A percentile compares a stretch with the other conserved stretches of the same genome.
Evolutionary conservation across 2,888 invertebrate genomes (phyloP).

Genomic region (Hydrotaea cyrtoneurina): DNA sequence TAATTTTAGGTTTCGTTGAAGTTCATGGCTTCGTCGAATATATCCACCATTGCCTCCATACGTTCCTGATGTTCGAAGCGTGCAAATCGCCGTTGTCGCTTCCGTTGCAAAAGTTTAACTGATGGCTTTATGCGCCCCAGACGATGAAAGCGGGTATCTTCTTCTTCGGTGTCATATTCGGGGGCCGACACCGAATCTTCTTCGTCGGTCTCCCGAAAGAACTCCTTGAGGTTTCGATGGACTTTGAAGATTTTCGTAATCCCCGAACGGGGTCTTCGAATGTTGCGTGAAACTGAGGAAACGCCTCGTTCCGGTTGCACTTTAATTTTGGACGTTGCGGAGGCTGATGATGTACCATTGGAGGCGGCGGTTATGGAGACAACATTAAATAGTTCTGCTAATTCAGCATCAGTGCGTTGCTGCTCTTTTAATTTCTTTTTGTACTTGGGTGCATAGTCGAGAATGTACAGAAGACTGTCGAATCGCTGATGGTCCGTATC

Average conservation of each 20-base stretch:
- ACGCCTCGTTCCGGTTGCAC: conserved; percentile 74
- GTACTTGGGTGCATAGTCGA: conserved; percentile 72
- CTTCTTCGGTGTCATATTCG: conserved; percentile 77
- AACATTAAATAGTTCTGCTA: conserved; percentile 77
- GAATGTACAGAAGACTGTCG: conserved; percentile 69
- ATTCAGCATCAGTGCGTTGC: conserved; percentile 76
- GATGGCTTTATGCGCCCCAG: conserved; percentile 72
- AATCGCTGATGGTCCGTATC: conserved; percentile 67
- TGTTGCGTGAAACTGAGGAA: conserved; percentile 74
- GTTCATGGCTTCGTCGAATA: conserved; percentile 77
- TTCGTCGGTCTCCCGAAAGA: conserved; percentile 76
- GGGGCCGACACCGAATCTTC: conserved; percentile 77
- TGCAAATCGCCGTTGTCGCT: conserved; percentile 73
- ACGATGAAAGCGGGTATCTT: conserved; percentile 73
- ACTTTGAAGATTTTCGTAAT: conserved; percentile 76
- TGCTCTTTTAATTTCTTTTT: conserved; percentile 74
- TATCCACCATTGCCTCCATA: conserved; percentile 78
- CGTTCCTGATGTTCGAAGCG: conserved; percentile 77
- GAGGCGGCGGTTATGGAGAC: conserved; percentile 74
- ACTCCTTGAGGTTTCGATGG: conserved; percentile 76
- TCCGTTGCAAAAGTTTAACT: conserved; percentile 63
- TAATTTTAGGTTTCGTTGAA: conserved; percentile 70
- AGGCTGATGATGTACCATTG: conserved; percentile 47
- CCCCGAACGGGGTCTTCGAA: conserved; percentile 73
- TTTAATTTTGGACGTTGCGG: conserved; percentile 64